phyloP scores from a whole-genome alignment of 1,140 invertebrate species.

The Tetragnatha versicolor region DNA sequence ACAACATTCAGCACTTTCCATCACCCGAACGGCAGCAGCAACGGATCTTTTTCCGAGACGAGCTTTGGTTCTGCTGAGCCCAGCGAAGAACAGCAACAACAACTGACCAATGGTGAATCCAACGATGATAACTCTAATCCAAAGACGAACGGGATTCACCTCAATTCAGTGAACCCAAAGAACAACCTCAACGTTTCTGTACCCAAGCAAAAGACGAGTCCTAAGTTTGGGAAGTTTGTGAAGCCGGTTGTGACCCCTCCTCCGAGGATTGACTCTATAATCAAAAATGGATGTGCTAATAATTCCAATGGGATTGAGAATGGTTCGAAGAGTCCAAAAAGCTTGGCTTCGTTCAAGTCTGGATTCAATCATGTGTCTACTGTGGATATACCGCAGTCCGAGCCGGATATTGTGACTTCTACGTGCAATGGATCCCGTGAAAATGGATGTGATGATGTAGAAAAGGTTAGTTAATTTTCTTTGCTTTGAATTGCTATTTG shows the following conservation, averaged over 20 bases:
- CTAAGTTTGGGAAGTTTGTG: conserved; percentile 29
- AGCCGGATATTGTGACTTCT: too few relatives aligned
- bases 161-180: neutral
- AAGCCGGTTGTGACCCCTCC: conserved; percentile 1
- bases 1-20: conserved; percentile 46
- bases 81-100: neutral
- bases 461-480: too few relatives aligned
- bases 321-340: too few relatives aligned
- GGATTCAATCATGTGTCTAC: too few relatives aligned
- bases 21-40: conserved; percentile 24
- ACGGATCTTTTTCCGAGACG: conserved; percentile 6
- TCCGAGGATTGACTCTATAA: neutral
- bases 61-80: neutral
- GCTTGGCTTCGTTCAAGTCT: too few relatives aligned
- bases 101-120: neutral
- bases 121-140: neutral
- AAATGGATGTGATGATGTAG: too few relatives aligned
- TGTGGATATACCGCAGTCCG: too few relatives aligned
- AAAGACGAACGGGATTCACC: conserved; percentile 11
- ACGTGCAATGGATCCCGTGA: too few relatives aligned
- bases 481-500: too few relatives aligned
- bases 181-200: neutral
- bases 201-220: conserved; percentile 13
- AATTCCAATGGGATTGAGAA: neutral
- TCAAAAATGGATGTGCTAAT: neutral